Evolutionary conservation across 2,888 invertebrate species (phyloP).

Genomic region (Branchipolynoe longqiensis): DNA sequence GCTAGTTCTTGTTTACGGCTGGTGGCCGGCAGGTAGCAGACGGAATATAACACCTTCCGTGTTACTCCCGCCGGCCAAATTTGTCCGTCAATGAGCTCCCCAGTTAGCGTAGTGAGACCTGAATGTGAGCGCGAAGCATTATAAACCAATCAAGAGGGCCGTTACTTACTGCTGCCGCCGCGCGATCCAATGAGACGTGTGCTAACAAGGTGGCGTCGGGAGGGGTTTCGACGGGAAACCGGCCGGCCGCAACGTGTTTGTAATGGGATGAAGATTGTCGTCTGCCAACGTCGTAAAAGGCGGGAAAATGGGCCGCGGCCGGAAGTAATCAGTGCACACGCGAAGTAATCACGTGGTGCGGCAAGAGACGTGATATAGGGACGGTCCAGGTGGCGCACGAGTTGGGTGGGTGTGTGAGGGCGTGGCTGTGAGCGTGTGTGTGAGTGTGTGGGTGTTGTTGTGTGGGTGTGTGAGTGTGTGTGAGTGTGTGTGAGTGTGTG

Average conservation of each 20-base stretch:
- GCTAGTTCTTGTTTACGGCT: no score
- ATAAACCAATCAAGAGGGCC: slow-evolving; percentile 13
- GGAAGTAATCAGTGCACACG: slow-evolving; percentile 24
- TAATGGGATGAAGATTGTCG: slow-evolving; percentile 32
- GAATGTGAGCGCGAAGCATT: neutral
- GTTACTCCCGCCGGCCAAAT: no score
- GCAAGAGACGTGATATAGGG: no score
- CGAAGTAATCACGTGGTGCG: slow-evolving; percentile 10
- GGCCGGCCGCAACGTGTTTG: neutral
- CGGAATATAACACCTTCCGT: no score
- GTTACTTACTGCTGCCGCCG: slow-evolving; percentile 15
- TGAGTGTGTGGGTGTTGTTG: no score
- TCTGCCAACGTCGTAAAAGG: slow-evolving; percentile 24
- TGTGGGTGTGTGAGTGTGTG: no score
- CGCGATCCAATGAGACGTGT: slow-evolving; percentile 16
- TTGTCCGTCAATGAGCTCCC: no score
- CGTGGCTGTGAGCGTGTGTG: no score
- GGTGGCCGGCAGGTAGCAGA: no score
- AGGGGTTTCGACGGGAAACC: neutral
- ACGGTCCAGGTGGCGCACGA: no score
- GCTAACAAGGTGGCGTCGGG: slow-evolving; percentile 3
- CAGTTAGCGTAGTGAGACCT: neutral
- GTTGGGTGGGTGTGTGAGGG: no score
- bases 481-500: no score
- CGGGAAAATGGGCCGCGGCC: slow-evolving; percentile 30